Conservation (phyloP, 23 tunicate genomes). For the Clavelina lepadiformis region DNA sequence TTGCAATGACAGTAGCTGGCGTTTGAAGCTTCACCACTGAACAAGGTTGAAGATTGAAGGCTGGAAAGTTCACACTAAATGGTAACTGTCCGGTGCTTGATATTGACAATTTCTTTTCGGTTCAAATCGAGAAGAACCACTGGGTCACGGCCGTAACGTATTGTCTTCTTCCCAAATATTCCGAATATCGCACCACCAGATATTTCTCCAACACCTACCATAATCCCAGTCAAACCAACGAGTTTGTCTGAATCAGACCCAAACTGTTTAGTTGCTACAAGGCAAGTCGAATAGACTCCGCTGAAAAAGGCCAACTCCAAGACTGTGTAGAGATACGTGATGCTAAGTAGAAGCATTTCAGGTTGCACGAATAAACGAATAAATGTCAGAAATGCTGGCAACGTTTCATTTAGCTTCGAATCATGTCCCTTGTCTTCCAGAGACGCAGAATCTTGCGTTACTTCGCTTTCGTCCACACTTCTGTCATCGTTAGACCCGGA, state of each 20-base stretch:
- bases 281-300: conserved; percentile 88
- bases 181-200: conserved; percentile 82
- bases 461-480: background rate
- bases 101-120: too few relatives aligned
- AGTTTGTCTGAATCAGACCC: conserved; percentile 86
- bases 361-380: conserved; percentile 51
- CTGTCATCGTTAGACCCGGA: too few relatives aligned
- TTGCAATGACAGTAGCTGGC: too few relatives aligned
- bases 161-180: conserved; percentile 68
- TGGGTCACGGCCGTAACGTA: conserved; percentile 65
- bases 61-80: too few relatives aligned
- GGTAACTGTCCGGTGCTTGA: too few relatives aligned
- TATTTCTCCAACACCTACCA: conserved; percentile 97
- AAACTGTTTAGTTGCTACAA: conserved; percentile 88
- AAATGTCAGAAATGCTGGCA: conserved; percentile 45
- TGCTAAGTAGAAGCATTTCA: conserved; percentile 77
- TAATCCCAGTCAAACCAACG: conserved; percentile 88
- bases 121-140: conserved; percentile 61
- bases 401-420: conserved; percentile 34
- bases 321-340: conserved; percentile 92
- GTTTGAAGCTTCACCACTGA: too few relatives aligned
- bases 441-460: too few relatives aligned
- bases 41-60: too few relatives aligned
- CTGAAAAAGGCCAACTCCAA: conserved; percentile 92
- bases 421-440: too few relatives aligned